Percentiles rank a stretch among this genome's conserved stretches.
phyloP scores from a whole-genome alignment of 2,113 vertebrate genomes.

The Strigops habroptila region DNA sequence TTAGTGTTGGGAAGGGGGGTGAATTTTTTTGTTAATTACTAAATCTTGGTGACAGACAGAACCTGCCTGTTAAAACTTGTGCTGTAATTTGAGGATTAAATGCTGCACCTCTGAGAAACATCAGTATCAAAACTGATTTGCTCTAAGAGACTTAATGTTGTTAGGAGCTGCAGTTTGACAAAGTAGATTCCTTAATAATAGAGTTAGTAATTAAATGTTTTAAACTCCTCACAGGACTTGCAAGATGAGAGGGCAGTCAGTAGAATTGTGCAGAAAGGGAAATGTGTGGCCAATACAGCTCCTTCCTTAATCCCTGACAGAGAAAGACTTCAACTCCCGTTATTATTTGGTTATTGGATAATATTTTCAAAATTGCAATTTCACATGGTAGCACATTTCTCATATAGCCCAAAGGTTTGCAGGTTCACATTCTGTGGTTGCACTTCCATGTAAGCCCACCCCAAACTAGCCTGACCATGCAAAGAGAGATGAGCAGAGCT shows the following conservation, averaged over 20 bases:
- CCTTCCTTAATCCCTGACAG: not conserved
- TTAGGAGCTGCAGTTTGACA: slow-evolving; percentile 55
- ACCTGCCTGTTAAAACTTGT: slow-evolving; percentile 87
- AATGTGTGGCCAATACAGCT: not conserved
- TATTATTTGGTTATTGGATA: not conserved
- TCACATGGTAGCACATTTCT: not conserved
- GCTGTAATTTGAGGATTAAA: slow-evolving; percentile 89
- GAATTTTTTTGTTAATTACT: slow-evolving; percentile 72
- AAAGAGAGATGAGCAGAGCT: not conserved
- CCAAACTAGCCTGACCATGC: not conserved
- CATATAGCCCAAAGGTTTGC: not conserved
- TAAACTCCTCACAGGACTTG: slow-evolving; percentile 46
- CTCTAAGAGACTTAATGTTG: slow-evolving; percentile 49
- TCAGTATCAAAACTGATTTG: slow-evolving; percentile 73
- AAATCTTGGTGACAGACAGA: slow-evolving; percentile 73
- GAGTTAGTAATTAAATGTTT: slow-evolving; percentile 59
- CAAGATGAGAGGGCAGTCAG: not conserved
- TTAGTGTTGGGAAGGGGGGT: slow-evolving; percentile 54
- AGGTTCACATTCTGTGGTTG: not conserved
- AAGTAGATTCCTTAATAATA: slow-evolving; percentile 55
- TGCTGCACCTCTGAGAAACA: slow-evolving; percentile 81
- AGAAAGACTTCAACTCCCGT: not conserved
- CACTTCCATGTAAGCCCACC: not conserved
- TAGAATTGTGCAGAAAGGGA: not conserved
- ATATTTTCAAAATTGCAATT: not conserved